A percentile compares a stretch with the other conserved stretches of the same genome.
Evolutionary conservation across 1,140 invertebrate genomes (phyloP).

Genomic region (Mizuhopecten yessoensis): DNA sequence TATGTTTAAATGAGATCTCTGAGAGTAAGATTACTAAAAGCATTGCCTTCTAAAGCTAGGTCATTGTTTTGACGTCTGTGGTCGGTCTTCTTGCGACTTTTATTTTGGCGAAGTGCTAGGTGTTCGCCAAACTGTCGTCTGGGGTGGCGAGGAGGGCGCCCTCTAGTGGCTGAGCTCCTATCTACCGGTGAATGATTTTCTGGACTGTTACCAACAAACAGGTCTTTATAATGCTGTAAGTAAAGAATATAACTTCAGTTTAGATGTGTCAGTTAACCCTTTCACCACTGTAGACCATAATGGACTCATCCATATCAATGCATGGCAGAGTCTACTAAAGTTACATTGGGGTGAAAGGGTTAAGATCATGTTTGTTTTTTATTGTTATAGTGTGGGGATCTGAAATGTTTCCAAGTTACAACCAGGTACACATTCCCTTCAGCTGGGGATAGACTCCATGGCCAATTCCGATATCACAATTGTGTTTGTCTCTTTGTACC

Average conservation of each 20-base stretch:
- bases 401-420: too few relatives aligned
- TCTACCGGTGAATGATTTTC: slow-evolving; percentile 62
- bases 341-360: too few relatives aligned
- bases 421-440: too few relatives aligned
- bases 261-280: too few relatives aligned
- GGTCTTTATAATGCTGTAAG: slow-evolving; percentile 67
- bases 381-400: too few relatives aligned
- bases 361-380: too few relatives aligned
- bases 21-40: slow-evolving; percentile 60
- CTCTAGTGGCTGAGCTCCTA: slow-evolving; percentile 43
- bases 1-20: slow-evolving; percentile 60
- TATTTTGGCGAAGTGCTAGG: slow-evolving; percentile 53
- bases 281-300: too few relatives aligned
- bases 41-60: slow-evolving; percentile 66
- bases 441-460: too few relatives aligned
- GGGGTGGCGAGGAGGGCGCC: slow-evolving; percentile 56
- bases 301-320: too few relatives aligned
- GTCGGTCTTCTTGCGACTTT: slow-evolving; percentile 56
- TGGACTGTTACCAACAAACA: slow-evolving; percentile 77
- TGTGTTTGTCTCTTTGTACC: too few relatives aligned
- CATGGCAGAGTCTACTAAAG: too few relatives aligned
- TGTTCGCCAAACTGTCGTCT: slow-evolving; percentile 56
- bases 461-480: too few relatives aligned
- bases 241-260: neutral
- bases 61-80: slow-evolving; percentile 61